A percentile compares a stretch with the other conserved stretches of the same genome.
These are phyloP conservation scores for Drepana falcataria DNA, from an alignment of 2,888 invertebrate genomes.

Conservation along the genomic window DNA sequence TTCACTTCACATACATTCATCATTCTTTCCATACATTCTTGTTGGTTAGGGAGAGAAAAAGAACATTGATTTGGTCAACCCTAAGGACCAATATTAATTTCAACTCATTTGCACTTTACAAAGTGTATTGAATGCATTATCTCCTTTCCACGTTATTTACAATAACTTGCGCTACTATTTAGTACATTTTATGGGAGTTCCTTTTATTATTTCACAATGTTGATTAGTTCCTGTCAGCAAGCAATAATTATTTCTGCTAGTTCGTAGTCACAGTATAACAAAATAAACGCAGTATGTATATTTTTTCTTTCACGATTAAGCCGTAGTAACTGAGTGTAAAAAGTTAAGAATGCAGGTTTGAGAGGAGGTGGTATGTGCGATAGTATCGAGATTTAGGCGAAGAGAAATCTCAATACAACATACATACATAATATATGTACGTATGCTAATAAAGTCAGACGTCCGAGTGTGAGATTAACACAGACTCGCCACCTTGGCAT, in stretches of 20 bases:
- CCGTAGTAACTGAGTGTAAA: too few relatives aligned
- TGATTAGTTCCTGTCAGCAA: constrained; percentile 53
- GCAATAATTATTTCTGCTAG: constrained; percentile 4
- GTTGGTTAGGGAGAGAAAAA: too few relatives aligned
- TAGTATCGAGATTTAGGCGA: too few relatives aligned
- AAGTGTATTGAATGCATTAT: constrained; percentile 41
- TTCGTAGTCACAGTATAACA: not conserved
- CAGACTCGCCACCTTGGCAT: too few relatives aligned
- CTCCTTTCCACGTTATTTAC: constrained; percentile 41
- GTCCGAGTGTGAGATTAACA: too few relatives aligned
- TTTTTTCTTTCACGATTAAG: constrained; percentile 1
- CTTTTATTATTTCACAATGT: constrained; percentile 30
- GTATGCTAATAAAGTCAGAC: too few relatives aligned
- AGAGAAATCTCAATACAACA: not conserved
- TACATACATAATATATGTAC: too few relatives aligned
- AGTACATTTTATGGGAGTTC: constrained; percentile 16
- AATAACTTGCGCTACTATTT: constrained; percentile 44
- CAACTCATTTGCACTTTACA: constrained; percentile 49
- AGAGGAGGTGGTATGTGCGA: too few relatives aligned
- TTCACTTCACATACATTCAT: too few relatives aligned
- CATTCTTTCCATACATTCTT: too few relatives aligned
- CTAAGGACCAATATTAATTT: constrained; percentile 52
- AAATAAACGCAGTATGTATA: constrained; percentile 15
- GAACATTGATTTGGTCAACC: constrained; percentile 27
- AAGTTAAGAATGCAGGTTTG: too few relatives aligned